phyloP scores from a whole-genome alignment of 2,113 vertebrate genomes.

The Aldabrachelys gigantea region DNA sequence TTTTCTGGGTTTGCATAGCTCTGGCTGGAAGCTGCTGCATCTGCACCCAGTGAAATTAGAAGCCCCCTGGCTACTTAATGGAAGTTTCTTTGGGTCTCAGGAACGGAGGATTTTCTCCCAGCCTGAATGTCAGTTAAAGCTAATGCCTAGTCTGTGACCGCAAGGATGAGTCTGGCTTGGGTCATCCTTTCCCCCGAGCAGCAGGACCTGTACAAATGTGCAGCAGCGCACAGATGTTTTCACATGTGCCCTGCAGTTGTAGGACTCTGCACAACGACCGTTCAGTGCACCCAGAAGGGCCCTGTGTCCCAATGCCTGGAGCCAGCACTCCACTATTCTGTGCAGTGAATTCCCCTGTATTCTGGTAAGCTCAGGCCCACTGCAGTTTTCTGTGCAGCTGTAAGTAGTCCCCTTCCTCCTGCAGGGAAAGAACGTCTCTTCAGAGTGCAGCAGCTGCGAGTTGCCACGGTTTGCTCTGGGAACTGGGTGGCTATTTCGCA shows the following conservation, averaged over 20 bases:
- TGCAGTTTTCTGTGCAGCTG: neutral
- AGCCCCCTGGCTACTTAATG: accelerated
- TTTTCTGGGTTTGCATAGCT: neutral
- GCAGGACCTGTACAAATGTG: neutral
- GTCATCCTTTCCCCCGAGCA: neutral
- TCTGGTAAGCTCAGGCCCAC: accelerated
- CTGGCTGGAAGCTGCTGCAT: neutral
- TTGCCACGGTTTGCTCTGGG: neutral
- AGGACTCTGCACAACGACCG: neutral
- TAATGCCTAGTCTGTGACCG: neutral
- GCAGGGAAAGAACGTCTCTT: accelerated
- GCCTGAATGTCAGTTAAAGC: neutral
- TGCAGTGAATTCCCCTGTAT: accelerated
- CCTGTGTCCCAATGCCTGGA: too few relatives aligned
- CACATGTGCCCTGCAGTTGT: accelerated
- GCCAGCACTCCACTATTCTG: accelerated
- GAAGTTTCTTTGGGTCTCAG: accelerated
- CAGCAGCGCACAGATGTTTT: neutral
- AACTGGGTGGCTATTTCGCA: neutral
- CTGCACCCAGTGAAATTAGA: neutral
- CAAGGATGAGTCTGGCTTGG: neutral
- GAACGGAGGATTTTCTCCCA: accelerated
- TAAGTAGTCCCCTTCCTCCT: neutral
- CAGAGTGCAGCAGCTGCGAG: neutral
- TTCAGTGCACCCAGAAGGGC: neutral